A percentile compares a stretch with the other conserved stretches of the same genome.
These are phyloP conservation scores for Antheraea yamamai DNA, from an alignment of 2,888 invertebrate species.

Conservation along the genomic window DNA sequence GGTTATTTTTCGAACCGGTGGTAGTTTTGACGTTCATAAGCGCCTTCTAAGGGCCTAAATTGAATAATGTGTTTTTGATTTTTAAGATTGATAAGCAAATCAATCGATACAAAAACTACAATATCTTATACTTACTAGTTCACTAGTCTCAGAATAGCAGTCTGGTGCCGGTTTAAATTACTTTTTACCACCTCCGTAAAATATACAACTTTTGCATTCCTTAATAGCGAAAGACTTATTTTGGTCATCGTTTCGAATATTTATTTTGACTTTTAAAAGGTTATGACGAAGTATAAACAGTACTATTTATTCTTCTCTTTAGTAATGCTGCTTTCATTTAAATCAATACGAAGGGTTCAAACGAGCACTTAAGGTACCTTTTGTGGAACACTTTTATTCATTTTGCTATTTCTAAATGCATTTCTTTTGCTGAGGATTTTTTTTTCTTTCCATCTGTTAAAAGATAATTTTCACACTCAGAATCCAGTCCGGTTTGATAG, in stretches of 20 bases:
- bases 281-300: neutral
- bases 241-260: neutral
- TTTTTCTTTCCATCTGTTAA: too few species aligned
- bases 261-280: constrained; percentile 9
- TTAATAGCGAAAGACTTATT: neutral
- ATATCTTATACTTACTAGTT: neutral
- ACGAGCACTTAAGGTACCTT: neutral
- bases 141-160: neutral
- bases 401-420: neutral
- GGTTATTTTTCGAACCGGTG: too few species aligned
- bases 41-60: too few species aligned
- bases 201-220: neutral
- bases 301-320: constrained; percentile 12
- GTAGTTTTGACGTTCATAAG: too few species aligned
- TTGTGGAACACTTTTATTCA: neutral
- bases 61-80: too few species aligned
- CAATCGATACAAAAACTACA: too few species aligned
- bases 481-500: too few species aligned
- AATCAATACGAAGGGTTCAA: neutral
- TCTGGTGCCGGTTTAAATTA: neutral
- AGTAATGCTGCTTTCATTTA: constrained; percentile 11
- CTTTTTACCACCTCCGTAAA: neutral
- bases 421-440: neutral
- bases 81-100: neutral
- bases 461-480: too few species aligned